Evolutionary conservation across 53 echinoderm and acorn worm species (phyloP).

Genomic region (Actinopyga echinites): DNA sequence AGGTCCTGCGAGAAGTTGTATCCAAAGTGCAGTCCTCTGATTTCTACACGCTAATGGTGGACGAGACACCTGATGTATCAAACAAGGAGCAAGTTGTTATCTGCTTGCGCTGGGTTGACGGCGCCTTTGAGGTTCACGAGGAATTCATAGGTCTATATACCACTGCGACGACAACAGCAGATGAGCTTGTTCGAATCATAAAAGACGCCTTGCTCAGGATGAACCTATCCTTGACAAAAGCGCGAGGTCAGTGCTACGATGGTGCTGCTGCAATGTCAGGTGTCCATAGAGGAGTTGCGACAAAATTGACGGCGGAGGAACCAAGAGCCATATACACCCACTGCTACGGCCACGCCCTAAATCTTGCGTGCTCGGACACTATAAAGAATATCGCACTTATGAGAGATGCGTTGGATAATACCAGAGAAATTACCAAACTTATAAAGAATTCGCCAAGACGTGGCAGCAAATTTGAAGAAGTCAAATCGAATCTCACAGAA

Average conservation of each 20-base stretch:
- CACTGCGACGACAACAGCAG: constrained; percentile 26
- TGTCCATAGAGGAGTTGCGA: constrained; percentile 13
- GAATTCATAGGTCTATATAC: constrained; percentile 53
- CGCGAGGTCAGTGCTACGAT: constrained; percentile 51
- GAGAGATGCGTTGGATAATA: constrained; percentile 36
- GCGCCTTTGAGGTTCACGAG: constrained; percentile 10
- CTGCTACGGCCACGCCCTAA: constrained; percentile 44
- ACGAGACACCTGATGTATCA: constrained; percentile 33
- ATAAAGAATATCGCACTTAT: constrained; percentile 37
- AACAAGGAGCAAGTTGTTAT: constrained; percentile 43
- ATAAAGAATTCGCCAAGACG: constrained; percentile 30
- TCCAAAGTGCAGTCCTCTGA: background rate
- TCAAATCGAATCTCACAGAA: constrained; percentile 18
- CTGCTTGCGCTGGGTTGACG: constrained; percentile 35
- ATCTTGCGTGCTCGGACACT: constrained; percentile 45
- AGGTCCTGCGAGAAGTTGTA: constrained; percentile 3
- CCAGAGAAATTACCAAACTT: constrained; percentile 43
- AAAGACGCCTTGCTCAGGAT: constrained; percentile 44
- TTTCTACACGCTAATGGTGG: constrained; percentile 29
- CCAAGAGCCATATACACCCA: constrained; percentile 41
- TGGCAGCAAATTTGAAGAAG: constrained; percentile 11
- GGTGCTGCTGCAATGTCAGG: constrained; percentile 41
- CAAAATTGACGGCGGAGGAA: constrained; percentile 39
- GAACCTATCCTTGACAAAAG: constrained; percentile 35
- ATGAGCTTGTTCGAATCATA: constrained; percentile 39